Evolutionary conservation across 2,113 vertebrate species (phyloP), one percentile per base, ranked within the genome.

Genomic region (Orthonyx spaldingii): DNA sequence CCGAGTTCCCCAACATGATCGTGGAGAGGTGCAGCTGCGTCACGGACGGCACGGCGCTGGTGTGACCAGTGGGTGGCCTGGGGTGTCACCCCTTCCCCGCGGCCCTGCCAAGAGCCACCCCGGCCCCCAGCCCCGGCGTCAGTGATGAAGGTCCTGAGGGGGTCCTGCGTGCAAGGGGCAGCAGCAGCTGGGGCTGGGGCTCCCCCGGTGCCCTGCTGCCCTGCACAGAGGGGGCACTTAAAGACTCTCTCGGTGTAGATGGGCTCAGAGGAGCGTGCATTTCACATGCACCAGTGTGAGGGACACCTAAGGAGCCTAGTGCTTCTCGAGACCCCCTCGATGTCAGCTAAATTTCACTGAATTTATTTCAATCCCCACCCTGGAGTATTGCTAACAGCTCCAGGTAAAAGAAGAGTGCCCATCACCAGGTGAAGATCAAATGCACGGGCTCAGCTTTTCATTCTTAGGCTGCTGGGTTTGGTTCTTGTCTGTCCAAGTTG

Each of bases 1-100:
- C 99, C 0, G 99, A 99, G 61, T 98, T 99, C 75, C 98, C 99
- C 24, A 98, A 98, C 46, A 99, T 99, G 99, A 95, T 99, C 2
- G 93, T 98, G 0, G 98, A 99, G 87, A 97, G 97, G 52, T 99
- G 99, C 42, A 96, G 98, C 42, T 99, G 99, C 32, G 49, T 98
- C 7, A 94, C 98, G 37, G 98, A 99, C 39, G 98, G 98, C 39
- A 84, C 87, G 49, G 98, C 98, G 1, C 95, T 99, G 53, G 96
- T 98, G 42, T 99, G 97, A 98, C 15, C 3, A 0, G 1, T 0
- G 2, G 16, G 20, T 1, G 16, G 28, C 57, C 12, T 0, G 1
- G 22, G 13, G 10, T 27, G 61, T 19, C 49, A 20, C 12, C 44
- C 8, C 0, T 11, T 13, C 18, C 60, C 57, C 1, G 0, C 66